Percentiles rank a stretch among this genome's conserved stretches.
These are phyloP conservation scores for Anas acuta DNA, from an alignment of 2,797 vertebrate genomes.

Conservation along the genomic window DNA sequence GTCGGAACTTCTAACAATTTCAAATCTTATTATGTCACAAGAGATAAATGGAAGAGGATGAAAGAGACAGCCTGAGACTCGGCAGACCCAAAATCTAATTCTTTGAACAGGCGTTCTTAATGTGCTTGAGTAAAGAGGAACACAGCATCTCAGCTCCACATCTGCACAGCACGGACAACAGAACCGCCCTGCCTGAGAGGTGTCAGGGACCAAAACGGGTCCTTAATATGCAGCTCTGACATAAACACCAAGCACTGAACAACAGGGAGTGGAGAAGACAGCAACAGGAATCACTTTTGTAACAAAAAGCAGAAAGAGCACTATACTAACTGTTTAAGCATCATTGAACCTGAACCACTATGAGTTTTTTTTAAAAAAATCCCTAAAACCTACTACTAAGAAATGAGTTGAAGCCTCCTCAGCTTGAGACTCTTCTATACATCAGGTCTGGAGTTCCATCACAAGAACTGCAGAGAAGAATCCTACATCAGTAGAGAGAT, in stretches of 20 bases:
- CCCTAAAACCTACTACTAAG: not conserved
- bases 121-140: not conserved
- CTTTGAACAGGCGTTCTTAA: not conserved
- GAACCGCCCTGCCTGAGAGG: not conserved
- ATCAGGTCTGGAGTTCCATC: not conserved
- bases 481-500: not conserved
- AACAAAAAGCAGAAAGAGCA: not conserved
- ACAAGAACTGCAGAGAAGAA: not conserved
- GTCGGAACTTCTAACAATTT: not conserved
- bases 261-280: not conserved
- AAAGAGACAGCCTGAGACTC: not conserved
- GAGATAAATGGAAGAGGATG: not conserved
- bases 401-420: not conserved
- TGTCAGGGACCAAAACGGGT: not conserved
- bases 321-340: not conserved
- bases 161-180: not conserved
- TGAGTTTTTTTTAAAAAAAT: not conserved
- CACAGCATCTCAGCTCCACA: accelerated
- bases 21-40: not conserved
- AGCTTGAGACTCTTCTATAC: not conserved
- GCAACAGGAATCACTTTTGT: not conserved
- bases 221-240: not conserved
- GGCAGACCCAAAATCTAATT: not conserved
- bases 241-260: not conserved
- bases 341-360: not conserved